Conservation (phyloP, 2,888 invertebrate genomes). For the Folsomia manolachei region DNA sequence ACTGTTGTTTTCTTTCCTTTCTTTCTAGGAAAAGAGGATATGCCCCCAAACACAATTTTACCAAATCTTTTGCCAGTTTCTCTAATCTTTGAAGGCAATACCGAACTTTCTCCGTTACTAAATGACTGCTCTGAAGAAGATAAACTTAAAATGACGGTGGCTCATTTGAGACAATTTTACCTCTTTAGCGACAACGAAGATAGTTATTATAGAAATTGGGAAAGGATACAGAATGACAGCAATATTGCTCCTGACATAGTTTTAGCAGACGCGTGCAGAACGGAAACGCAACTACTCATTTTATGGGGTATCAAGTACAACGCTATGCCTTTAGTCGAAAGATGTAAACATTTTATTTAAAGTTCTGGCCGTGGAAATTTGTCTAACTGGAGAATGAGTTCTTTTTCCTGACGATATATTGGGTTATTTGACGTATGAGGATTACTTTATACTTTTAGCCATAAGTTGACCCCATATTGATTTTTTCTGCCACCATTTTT, state of each 20-base stretch:
- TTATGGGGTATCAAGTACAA: constrained; percentile 43
- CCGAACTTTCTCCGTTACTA: constrained; percentile 36
- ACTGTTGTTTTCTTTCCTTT: not conserved
- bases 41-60: constrained; percentile 47
- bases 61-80: constrained; percentile 42
- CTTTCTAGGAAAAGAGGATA: constrained; percentile 40
- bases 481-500: too few species aligned
- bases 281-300: constrained; percentile 42
- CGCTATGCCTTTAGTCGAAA: constrained; percentile 24
- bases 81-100: constrained; percentile 41
- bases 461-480: too few species aligned
- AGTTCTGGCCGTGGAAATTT: too few species aligned
- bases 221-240: constrained; percentile 27
- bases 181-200: constrained; percentile 28
- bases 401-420: too few species aligned
- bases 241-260: constrained; percentile 35
- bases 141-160: constrained; percentile 35
- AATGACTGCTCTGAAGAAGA: constrained; percentile 31
- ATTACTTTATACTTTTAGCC: too few species aligned
- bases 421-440: too few species aligned
- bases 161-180: constrained; percentile 36
- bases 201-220: constrained; percentile 42
- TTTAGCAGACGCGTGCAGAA: constrained; percentile 41
- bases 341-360: constrained; percentile 39
- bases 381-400: too few species aligned